Conservation (phyloP, 2,113 vertebrate genomes). For the Cynocephalus volans region DNA sequence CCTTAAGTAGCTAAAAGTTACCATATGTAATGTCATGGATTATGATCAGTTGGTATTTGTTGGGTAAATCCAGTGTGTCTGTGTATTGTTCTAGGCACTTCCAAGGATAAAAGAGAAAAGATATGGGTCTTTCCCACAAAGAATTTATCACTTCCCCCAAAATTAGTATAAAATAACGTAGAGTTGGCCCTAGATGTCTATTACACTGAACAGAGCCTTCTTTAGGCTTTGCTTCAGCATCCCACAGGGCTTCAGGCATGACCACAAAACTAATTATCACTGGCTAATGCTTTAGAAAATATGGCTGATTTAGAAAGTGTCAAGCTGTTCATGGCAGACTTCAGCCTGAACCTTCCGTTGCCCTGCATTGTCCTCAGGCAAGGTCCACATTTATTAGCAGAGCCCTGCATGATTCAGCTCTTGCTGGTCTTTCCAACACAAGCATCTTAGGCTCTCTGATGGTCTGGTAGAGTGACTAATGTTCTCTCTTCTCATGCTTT, state of each 20-base stretch:
- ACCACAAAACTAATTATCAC: not conserved
- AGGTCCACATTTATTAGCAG: not conserved
- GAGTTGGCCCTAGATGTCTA: not conserved
- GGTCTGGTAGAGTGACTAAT: not conserved
- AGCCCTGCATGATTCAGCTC: not conserved
- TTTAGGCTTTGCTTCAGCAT: not conserved
- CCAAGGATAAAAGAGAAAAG: not conserved
- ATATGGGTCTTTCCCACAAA: not conserved
- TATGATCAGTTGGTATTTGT: not conserved
- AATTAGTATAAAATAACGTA: not conserved
- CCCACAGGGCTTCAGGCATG: not conserved
- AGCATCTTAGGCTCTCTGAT: not conserved
- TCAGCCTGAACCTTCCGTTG: not conserved
- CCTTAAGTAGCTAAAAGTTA: not conserved
- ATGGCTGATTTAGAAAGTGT: conserved; percentile 2
- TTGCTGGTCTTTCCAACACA: not conserved
- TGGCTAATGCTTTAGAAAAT: not conserved
- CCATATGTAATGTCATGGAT: not conserved
- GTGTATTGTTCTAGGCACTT: not conserved
- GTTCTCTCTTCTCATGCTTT: not conserved
- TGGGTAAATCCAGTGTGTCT: not conserved
- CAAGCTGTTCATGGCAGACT: not conserved
- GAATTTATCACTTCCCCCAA: not conserved
- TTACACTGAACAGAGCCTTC: not conserved
- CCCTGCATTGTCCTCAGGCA: not conserved